Evolutionary conservation across 2,797 vertebrate species (phyloP).

Genomic region (Leptoclinus maculatus): DNA sequence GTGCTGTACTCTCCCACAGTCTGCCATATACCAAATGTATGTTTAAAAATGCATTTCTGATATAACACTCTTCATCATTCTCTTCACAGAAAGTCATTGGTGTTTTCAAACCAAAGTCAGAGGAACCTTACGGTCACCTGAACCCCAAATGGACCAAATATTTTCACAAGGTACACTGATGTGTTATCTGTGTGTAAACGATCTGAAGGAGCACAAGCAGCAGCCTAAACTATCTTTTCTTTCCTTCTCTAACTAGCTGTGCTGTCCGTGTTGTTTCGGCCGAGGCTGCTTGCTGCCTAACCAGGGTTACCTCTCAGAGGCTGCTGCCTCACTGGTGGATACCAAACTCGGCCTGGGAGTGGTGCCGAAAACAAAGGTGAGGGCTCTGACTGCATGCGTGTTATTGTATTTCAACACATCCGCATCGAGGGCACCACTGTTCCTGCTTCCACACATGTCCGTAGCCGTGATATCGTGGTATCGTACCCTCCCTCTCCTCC

Average conservation of each 20-base stretch:
- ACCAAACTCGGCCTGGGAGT: constrained; percentile 92
- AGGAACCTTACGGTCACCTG: constrained; percentile 98
- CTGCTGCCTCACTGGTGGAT: constrained; percentile 94
- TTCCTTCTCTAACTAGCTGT: constrained; percentile 74
- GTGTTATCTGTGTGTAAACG: background rate
- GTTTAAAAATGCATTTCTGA: background rate
- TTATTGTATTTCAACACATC: background rate
- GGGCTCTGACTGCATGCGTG: background rate
- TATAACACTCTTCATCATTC: background rate
- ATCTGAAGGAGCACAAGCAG: background rate
- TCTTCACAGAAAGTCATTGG: constrained; percentile 91
- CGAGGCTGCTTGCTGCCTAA: constrained; percentile 96
- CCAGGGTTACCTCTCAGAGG: constrained; percentile 98
- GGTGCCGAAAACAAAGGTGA: constrained; percentile 98
- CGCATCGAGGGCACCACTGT: too few relatives aligned
- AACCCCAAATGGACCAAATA: constrained; percentile 99
- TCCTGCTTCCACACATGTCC: too few relatives aligned
- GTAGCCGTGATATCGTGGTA: too few relatives aligned
- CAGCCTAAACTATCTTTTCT: background rate
- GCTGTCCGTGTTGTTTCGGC: constrained; percentile 98
- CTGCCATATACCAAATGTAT: background rate
- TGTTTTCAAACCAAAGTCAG: constrained; percentile 99
- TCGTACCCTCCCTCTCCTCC: too few relatives aligned
- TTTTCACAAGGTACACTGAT: constrained; percentile 88
- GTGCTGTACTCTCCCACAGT: background rate